These are phyloP conservation scores for Leontopithecus rosalia DNA, from an alignment of 2,797 vertebrate genomes.

Conservation along the genomic window DNA sequence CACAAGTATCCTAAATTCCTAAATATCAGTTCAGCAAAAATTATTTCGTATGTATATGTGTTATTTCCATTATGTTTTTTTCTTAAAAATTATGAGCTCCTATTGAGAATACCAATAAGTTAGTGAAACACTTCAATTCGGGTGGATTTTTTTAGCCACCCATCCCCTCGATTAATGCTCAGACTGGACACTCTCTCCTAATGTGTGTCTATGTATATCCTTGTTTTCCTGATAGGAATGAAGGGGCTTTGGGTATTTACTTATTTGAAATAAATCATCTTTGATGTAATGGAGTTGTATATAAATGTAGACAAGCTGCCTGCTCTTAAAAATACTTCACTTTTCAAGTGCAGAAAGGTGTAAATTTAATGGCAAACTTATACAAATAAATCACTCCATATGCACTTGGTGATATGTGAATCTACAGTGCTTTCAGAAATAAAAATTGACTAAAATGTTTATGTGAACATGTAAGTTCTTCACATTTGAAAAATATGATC, in stretches of 20 bases:
- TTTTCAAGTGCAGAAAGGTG: conserved; percentile 61
- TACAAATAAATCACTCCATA: conserved; percentile 56
- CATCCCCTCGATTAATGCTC: not conserved
- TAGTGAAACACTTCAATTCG: not conserved
- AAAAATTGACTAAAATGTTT: conserved; percentile 62
- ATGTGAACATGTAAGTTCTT: conserved; percentile 41
- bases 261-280: conserved; percentile 45
- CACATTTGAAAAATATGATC: conserved; percentile 61
- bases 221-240: conserved; percentile 8
- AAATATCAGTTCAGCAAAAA: not conserved
- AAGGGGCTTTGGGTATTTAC: not conserved
- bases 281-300: not conserved
- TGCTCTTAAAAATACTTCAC: conserved; percentile 55
- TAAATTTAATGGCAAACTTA: conserved; percentile 52
- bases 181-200: not conserved
- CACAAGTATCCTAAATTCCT: not conserved
- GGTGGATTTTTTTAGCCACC: not conserved
- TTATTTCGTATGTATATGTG: not conserved
- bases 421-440: conserved; percentile 49
- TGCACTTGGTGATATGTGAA: conserved; percentile 50
- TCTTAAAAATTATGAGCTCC: not conserved
- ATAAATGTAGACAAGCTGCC: conserved; percentile 38
- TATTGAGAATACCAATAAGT: not conserved
- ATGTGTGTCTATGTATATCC: not conserved
- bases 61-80: not conserved